phyloP scores from a whole-genome alignment of 2,113 vertebrate species.

The Hemibagrus wyckioides region DNA sequence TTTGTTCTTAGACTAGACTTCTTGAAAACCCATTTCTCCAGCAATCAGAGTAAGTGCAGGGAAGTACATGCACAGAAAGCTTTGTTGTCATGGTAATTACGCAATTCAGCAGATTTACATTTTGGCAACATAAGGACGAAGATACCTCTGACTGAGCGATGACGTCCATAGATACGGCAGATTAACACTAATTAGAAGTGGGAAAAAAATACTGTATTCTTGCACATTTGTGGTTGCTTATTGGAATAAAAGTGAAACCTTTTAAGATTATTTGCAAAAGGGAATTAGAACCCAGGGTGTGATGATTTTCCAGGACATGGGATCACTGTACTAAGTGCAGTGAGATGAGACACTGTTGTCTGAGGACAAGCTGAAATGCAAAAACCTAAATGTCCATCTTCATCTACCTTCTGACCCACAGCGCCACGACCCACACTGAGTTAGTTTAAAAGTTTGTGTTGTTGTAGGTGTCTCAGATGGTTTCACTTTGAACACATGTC shows the following conservation, averaged over 20 bases:
- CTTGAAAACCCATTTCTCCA: conserved; percentile 23
- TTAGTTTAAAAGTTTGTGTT: neutral
- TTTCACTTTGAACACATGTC: neutral
- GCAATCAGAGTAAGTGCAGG: conserved; percentile 3
- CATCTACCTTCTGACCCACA: too few species aligned
- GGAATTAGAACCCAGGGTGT: neutral
- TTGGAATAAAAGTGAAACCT: neutral
- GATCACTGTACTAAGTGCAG: neutral
- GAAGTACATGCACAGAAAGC: neutral
- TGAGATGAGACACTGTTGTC: neutral
- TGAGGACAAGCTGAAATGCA: neutral
- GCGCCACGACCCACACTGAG: neutral
- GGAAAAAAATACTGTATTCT: neutral
- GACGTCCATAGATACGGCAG: neutral
- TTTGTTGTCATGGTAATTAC: conserved; percentile 40
- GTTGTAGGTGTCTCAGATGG: neutral
- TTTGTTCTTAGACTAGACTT: conserved; percentile 22
- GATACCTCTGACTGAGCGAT: neutral
- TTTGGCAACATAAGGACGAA: neutral
- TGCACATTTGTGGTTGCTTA: neutral
- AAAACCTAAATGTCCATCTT: neutral
- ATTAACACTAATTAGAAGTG: neutral
- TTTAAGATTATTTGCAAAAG: neutral
- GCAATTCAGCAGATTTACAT: neutral
- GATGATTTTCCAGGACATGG: neutral